These are phyloP conservation scores for Telmatochromis sp. DNA, from an alignment of 2,113 vertebrate genomes.

Conservation along the genomic window DNA sequence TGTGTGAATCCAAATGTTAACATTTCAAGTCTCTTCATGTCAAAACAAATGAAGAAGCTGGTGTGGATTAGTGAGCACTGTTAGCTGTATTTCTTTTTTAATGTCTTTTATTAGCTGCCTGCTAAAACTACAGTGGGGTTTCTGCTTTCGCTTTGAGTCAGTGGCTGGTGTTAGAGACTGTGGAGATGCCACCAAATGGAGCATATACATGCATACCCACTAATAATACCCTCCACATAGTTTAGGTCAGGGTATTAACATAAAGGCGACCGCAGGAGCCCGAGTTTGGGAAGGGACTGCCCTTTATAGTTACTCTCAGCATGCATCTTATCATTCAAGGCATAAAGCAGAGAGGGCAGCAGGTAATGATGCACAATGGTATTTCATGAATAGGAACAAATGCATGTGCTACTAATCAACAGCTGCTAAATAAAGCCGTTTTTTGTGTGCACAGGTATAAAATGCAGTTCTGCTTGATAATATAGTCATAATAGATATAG, in stretches of 20 bases:
- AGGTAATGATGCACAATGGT: not conserved
- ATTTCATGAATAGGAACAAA: not conserved
- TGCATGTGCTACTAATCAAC: not conserved
- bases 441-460: not conserved
- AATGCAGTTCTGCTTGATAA: not conserved
- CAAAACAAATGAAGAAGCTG: not conserved
- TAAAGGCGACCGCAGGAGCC: conserved; percentile 42
- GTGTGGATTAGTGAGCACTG: not conserved
- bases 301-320: not conserved
- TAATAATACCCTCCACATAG: conserved; percentile 51
- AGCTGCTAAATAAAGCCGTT: not conserved
- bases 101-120: conserved; percentile 25
- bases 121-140: conserved; percentile 25
- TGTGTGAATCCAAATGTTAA: conserved; percentile 21
- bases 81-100: not conserved
- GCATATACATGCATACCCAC: conserved; percentile 40
- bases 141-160: conserved; percentile 8
- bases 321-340: not conserved
- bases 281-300: conserved; percentile 20
- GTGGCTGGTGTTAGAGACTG: conserved; percentile 21
- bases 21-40: not conserved
- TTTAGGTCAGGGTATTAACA: conserved; percentile 48
- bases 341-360: not conserved
- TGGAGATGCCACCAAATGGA: conserved; percentile 38
- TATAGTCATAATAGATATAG: not conserved